A percentile compares a stretch with the other conserved stretches of the same genome.
Conservation (phyloP, 2,888 invertebrate genomes). For the Rhagonycha lutea region DNA sequence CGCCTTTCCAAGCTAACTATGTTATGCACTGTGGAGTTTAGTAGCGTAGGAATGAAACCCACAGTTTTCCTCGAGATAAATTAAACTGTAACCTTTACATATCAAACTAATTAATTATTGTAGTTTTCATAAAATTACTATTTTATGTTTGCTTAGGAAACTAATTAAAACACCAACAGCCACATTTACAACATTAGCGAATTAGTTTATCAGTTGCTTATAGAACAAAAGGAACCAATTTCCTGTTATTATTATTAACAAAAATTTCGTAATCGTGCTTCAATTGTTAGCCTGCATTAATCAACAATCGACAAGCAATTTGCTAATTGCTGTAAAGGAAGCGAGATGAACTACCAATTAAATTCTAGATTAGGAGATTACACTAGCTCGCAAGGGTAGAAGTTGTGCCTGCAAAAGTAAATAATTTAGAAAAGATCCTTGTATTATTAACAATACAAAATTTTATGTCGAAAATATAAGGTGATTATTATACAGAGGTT, state of each 20-base stretch:
- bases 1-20: no score
- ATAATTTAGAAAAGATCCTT: background rate
- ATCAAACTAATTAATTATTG: no score
- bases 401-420: background rate
- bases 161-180: no score
- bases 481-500: background rate
- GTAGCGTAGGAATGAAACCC: no score
- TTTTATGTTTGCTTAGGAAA: no score
- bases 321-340: constrained; percentile 6
- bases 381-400: background rate
- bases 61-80: no score
- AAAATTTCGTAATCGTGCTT: background rate
- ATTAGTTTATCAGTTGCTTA: no score
- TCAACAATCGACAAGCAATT: constrained; percentile 7
- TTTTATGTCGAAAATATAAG: background rate
- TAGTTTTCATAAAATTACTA: no score
- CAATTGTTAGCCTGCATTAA: background rate
- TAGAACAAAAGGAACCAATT: background rate
- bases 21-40: no score
- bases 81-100: no score
- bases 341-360: background rate
- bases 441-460: background rate
- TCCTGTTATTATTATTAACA: background rate
- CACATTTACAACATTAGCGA: no score
- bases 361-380: constrained; percentile 1